A percentile compares a stretch with the other conserved stretches of the same genome.
These are phyloP conservation scores for Oryzias dopingdopingensis DNA, from an alignment of 2,797 vertebrate species.

Conservation along the genomic window DNA sequence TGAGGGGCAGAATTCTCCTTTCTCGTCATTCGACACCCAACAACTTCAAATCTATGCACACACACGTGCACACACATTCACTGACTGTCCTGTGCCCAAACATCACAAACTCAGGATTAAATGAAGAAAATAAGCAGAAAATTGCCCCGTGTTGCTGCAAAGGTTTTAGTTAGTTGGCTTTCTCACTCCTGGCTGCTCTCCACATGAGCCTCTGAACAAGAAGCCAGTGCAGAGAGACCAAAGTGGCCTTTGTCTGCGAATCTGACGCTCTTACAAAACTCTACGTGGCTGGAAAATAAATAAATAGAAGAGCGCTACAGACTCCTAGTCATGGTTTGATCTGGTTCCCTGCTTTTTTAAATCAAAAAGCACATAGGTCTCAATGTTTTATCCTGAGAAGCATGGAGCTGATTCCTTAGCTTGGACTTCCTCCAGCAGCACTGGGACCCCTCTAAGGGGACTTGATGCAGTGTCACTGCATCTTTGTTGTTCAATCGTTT, in stretches of 20 bases:
- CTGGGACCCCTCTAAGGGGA: constrained; percentile 68
- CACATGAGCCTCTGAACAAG: constrained; percentile 63
- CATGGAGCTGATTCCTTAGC: constrained; percentile 41
- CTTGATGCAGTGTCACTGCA: constrained; percentile 72
- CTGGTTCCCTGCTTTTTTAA: constrained; percentile 28
- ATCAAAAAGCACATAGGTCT: constrained; percentile 31
- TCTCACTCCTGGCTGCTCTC: constrained; percentile 74
- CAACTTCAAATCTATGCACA: not conserved
- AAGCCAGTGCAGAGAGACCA: constrained; percentile 54
- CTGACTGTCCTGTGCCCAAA: constrained; percentile 51
- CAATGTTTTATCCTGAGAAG: constrained; percentile 50
- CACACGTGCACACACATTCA: constrained; percentile 23
- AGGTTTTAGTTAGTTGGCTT: constrained; percentile 80
- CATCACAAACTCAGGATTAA: constrained; percentile 76
- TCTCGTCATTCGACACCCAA: too few relatives aligned
- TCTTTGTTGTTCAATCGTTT: constrained; percentile 66
- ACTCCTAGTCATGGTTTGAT: constrained; percentile 35
- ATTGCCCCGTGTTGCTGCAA: constrained; percentile 76
- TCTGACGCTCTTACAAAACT: constrained; percentile 53
- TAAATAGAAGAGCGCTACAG: constrained; percentile 38
- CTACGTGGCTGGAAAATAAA: constrained; percentile 48
- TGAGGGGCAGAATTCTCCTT: constrained; percentile 1
- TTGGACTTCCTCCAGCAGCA: constrained; percentile 64
- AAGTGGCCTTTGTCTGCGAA: constrained; percentile 66
- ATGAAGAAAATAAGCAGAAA: constrained; percentile 79